phyloP scores from a whole-genome alignment of 1,140 invertebrate genomes.

The Penaeus indicus region DNA sequence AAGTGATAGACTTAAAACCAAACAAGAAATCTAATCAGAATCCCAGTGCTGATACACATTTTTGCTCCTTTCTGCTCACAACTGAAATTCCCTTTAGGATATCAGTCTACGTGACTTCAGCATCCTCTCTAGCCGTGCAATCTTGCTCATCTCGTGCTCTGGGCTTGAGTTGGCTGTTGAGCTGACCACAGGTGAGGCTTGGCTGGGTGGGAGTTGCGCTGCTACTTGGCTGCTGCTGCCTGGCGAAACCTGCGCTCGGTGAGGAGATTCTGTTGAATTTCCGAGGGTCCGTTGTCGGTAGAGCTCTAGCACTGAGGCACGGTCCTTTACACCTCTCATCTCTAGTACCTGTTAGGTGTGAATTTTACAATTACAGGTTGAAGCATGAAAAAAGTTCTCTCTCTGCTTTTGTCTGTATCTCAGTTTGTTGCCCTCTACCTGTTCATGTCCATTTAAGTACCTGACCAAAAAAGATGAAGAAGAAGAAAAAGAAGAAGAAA shows the following conservation, averaged over 20 bases:
- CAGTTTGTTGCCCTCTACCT: background rate
- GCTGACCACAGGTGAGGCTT: background rate
- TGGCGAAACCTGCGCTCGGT: conserved; percentile 17
- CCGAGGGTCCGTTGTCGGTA: conserved; percentile 59
- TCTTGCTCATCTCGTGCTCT: conserved; percentile 64
- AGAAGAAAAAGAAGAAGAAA: too few relatives aligned
- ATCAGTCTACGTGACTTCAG: conserved; percentile 64
- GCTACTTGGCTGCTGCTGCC: background rate
- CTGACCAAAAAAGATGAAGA: too few relatives aligned
- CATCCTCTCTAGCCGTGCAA: conserved; percentile 63
- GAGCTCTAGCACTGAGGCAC: conserved; percentile 56
- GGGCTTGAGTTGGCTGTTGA: conserved; percentile 39
- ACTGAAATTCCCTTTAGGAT: conserved; percentile 6
- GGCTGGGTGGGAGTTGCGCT: background rate
- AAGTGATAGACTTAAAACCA: too few relatives aligned
- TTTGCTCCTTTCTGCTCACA: too few relatives aligned
- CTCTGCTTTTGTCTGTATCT: background rate
- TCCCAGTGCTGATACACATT: too few relatives aligned
- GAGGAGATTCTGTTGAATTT: conserved; percentile 24
- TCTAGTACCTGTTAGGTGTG: conserved; percentile 55
- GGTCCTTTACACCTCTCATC: conserved; percentile 61
- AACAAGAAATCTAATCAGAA: too few relatives aligned
- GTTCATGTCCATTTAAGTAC: background rate
- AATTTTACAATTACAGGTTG: background rate
- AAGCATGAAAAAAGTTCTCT: background rate